Evolutionary conservation across 2,797 vertebrate species (phyloP).

Genomic region (Emys orbicularis): DNA sequence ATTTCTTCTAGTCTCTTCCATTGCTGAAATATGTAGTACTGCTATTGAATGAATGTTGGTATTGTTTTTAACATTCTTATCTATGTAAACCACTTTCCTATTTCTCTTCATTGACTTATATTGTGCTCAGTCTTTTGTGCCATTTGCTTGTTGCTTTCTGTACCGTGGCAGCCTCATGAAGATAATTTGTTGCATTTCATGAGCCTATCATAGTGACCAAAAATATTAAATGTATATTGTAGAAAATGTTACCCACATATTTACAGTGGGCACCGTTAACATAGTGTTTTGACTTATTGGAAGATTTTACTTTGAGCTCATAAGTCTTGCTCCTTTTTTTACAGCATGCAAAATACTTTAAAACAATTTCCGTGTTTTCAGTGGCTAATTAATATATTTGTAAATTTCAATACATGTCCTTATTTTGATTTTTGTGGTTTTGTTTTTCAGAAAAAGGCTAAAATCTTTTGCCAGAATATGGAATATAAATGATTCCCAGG

Average conservation of each 20-base stretch:
- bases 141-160: neutral
- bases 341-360: neutral
- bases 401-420: neutral
- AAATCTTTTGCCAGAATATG: conserved; percentile 79
- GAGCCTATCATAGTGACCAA: neutral
- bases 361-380: neutral
- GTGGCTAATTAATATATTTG: neutral
- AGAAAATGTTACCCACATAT: neutral
- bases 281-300: neutral
- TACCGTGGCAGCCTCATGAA: neutral
- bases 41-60: neutral
- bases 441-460: conserved; percentile 71
- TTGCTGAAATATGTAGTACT: neutral
- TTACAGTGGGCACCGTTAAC: neutral
- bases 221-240: neutral
- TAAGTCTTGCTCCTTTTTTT: neutral
- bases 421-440: conserved; percentile 17
- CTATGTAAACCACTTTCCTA: neutral
- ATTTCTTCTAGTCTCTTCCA: neutral
- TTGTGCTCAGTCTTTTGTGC: neutral
- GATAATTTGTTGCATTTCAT: neutral
- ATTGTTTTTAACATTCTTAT: neutral
- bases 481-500: conserved; percentile 66
- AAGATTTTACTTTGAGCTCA: neutral
- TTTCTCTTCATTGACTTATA: conserved; percentile 8